Base-by-base conservation (phyloP, 92 coral and sea anemone genomes). In the Pocillopora meandrina region DNA sequence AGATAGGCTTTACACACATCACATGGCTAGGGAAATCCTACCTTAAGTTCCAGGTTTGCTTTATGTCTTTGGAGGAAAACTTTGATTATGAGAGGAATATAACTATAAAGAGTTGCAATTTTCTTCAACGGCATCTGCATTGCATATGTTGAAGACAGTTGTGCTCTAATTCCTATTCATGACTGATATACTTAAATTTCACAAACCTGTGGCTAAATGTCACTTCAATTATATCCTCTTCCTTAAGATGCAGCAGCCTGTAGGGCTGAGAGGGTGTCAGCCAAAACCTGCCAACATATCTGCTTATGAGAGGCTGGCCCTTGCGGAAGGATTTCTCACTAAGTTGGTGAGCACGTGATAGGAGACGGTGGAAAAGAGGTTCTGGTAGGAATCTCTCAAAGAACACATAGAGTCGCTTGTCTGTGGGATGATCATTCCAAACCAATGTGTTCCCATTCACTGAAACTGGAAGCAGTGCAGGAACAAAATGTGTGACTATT, bases 201-300 rank as follows among this genome's bases (percentile, higher is more conserved):
- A 71, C 86, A 9, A 15, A 68, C 79, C 78, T 79, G 61, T 12
- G 57, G 47, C 74, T 84, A 61, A 88, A 70, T 10, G 91, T 83
- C 18, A 88, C 91, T 84, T 83, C 88, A 70, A 88, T 88, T 23
- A 83, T 68, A 3, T 72, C 73, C 42, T 88, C 91, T 14, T 68
- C 72, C 79, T 76, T 83, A 20, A 88, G 66, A 14, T 61, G 71
- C 10, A 18, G 15, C 26, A 88, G 80, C 11, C 88, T 75, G 75
- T 88, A 88, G 2, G 91, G 80, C 17, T 88, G 87, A 12, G 56
- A 14, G 9, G 88, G 84, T 7, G 65, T 71, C 15, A 83, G 11
- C 91, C 91, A 88, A 57, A 88, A 88, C 76, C 42, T 49, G 52
- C 91, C 91, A 78, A 60, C 72, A 65, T 84, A 71, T 19, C 80